Percentiles rank a stretch among this genome's conserved stretches.
Evolutionary conservation across 37 sponge, comb jelly and placozoan genomes (phyloP).

Genomic region (Mnemiopsis leidyi): DNA sequence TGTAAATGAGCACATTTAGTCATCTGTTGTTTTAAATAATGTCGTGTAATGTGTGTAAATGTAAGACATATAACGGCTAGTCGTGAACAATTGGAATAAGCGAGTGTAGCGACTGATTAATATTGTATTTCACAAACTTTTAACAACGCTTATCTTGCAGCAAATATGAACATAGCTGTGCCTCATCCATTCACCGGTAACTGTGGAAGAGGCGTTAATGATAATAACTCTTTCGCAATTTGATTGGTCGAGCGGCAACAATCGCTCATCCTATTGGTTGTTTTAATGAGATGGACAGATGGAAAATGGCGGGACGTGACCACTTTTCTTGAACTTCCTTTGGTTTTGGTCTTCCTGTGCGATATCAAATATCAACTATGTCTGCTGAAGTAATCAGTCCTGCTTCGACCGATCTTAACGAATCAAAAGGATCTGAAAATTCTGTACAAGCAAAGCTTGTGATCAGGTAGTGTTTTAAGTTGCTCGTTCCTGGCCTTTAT

Average conservation of each 20-base stretch:
- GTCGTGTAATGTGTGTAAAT: no score
- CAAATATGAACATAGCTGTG: not conserved
- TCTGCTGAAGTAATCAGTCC: not conserved
- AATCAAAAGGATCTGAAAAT: not conserved
- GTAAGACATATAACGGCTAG: no score
- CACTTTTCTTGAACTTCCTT: not conserved
- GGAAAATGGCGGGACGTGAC: not conserved
- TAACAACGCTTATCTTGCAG: not conserved
- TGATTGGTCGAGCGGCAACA: not conserved
- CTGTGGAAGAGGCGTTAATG: not conserved
- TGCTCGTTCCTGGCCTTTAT: no score
- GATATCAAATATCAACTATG: not conserved
- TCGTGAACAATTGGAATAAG: not conserved
- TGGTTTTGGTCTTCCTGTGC: not conserved
- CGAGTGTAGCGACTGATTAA: not conserved
- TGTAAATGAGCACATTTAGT: no score
- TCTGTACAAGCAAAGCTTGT: constrained; percentile 1
- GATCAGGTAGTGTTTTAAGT: not conserved
- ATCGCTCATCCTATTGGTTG: not conserved
- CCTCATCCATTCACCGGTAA: not conserved
- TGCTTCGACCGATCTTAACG: not conserved
- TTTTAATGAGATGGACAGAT: not conserved
- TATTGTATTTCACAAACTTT: not conserved
- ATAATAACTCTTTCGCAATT: not conserved
- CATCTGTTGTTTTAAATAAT: no score